Conservation (phyloP, 2,888 invertebrate species). For the Sinotaia quadrata region DNA sequence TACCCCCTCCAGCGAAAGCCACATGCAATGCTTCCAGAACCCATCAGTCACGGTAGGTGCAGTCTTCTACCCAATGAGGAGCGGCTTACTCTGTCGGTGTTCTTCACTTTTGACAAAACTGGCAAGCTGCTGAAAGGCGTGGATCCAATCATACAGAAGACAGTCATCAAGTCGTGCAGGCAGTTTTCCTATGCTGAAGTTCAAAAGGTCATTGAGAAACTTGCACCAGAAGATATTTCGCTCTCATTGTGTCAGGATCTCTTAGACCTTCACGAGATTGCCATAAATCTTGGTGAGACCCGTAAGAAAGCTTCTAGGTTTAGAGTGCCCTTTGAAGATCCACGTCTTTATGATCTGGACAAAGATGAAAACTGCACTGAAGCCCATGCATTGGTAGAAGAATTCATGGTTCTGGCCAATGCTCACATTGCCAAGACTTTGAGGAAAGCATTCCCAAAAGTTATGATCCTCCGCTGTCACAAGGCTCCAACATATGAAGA, state of each 20-base stretch:
- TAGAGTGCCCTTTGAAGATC: conserved; percentile 33
- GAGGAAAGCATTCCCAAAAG: neutral
- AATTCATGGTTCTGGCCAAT: conserved; percentile 45
- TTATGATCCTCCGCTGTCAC: conserved; percentile 1
- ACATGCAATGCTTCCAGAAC: conserved; percentile 52
- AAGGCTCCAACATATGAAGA: conserved; percentile 3
- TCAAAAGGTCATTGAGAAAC: conserved; percentile 42
- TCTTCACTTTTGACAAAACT: conserved; percentile 41
- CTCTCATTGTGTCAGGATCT: conserved; percentile 23
- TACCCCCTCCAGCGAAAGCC: conserved; percentile 37
- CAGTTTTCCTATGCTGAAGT: conserved; percentile 48
- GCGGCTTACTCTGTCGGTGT: conserved; percentile 49
- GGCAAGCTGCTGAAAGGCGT: conserved; percentile 32
- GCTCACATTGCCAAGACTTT: conserved; percentile 33
- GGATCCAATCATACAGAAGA: conserved; percentile 26
- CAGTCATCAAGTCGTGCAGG: conserved; percentile 38
- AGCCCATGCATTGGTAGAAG: conserved; percentile 42
- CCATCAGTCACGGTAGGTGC: conserved; percentile 44
- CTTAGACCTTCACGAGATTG: conserved; percentile 27
- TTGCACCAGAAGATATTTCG: neutral
- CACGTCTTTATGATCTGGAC: conserved; percentile 13
- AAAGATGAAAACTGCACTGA: conserved; percentile 10
- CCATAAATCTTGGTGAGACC: conserved; percentile 27
- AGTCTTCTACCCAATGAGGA: conserved; percentile 45
- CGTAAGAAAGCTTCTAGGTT: conserved; percentile 32